Evolutionary conservation across 2,888 invertebrate genomes (phyloP).

Genomic region (Drosophila eohydei): DNA sequence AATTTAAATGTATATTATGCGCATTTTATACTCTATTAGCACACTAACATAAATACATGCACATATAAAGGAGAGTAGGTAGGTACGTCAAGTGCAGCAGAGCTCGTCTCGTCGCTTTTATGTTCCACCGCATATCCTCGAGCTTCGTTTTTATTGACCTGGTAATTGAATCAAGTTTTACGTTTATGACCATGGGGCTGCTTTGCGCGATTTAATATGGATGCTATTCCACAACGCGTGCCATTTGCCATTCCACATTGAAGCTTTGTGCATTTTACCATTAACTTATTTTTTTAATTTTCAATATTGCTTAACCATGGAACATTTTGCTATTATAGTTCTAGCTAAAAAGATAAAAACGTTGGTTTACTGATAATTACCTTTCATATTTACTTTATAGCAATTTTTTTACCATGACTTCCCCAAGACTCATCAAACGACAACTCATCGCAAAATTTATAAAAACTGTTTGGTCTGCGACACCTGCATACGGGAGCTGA

Average conservation of each 20-base stretch:
- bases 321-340: no score
- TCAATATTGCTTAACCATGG: no score
- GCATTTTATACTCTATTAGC: constrained; percentile 11
- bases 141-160: constrained; percentile 74
- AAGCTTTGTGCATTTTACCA: neutral
- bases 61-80: neutral
- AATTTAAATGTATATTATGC: constrained; percentile 2
- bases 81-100: neutral
- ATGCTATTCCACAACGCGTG: neutral
- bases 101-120: constrained; percentile 2
- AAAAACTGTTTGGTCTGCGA: constrained; percentile 85
- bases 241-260: neutral
- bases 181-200: constrained; percentile 54
- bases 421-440: constrained; percentile 84
- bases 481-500: constrained; percentile 85
- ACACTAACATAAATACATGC: constrained; percentile 2
- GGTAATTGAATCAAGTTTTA: constrained; percentile 76
- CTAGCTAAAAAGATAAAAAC: no score
- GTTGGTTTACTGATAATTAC: no score
- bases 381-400: constrained; percentile 54
- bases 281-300: neutral
- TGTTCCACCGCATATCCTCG: constrained; percentile 63
- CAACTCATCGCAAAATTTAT: constrained; percentile 84
- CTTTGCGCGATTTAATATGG: constrained; percentile 2
- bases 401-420: constrained; percentile 86